phyloP scores from a whole-genome alignment of 2,113 vertebrate genomes.

The Orientallactaga bullata region DNA sequence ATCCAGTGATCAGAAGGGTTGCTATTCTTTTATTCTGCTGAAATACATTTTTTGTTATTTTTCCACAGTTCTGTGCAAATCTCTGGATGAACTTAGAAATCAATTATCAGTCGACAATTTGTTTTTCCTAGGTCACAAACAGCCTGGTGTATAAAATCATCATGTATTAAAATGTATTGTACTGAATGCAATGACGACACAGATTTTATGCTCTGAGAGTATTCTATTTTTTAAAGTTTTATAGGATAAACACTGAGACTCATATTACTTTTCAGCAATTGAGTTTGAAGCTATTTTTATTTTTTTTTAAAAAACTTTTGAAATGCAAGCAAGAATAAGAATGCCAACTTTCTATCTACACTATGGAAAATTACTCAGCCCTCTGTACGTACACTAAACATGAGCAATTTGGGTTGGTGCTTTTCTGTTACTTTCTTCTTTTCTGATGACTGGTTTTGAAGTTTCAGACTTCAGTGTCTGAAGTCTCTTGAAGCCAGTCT shows the following conservation, averaged over 20 bases:
- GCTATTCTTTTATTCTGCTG: not conserved
- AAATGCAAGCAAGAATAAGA: not conserved
- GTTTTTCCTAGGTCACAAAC: not conserved
- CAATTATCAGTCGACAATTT: conserved; percentile 25
- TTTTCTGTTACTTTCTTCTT: conserved; percentile 12
- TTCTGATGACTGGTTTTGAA: not conserved
- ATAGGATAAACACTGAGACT: not conserved
- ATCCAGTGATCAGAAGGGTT: not conserved
- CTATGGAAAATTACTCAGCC: not conserved
- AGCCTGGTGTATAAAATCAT: not conserved
- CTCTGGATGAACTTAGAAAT: not conserved
- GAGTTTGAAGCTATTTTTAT: not conserved
- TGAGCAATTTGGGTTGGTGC: not conserved
- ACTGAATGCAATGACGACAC: not conserved
- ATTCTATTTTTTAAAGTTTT: not conserved
- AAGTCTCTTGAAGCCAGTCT: not conserved
- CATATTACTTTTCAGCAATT: not conserved
- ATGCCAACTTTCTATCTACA: not conserved
- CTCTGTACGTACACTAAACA: not conserved
- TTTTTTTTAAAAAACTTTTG: not conserved
- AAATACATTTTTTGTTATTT: not conserved
- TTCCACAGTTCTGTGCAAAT: not conserved
- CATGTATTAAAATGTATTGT: not conserved
- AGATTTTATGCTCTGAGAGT: not conserved
- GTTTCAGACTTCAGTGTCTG: conserved; percentile 45